Evolutionary conservation across 2,113 vertebrate genomes (phyloP), one percentile per base, ranked within the genome.

Genomic region (Amblyopsis rosae): DNA sequence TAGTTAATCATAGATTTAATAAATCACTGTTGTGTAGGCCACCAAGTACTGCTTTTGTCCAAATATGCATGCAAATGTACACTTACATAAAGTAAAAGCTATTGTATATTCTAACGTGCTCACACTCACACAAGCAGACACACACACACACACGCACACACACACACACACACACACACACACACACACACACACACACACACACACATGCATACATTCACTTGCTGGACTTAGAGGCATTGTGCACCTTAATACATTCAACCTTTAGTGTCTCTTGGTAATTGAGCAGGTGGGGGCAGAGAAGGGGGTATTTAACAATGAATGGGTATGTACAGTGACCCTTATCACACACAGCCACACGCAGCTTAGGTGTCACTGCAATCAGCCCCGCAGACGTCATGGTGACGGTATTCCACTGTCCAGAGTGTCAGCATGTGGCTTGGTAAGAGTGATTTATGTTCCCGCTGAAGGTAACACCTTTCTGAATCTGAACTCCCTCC

Each of bases 281-380:
- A 80, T 76, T 33, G 69, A 74, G 69, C 54, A 35, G 16, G 58
- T 65, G 72, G 67, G 54, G 19, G 66, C 58, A 54, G 65, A 73
- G 69, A 71, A 51, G 63, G 70, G 71, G 73, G 59, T 60, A 55
- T 59, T 62, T 49, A 89, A 89, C 81, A 88, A 82, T 50, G 74
- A 81, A 19, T 60, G 1, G 4, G 58, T 76, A 79, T 72, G 63
- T 59, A 65, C 67, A 68, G 49, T 66, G 75, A 84, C 70, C 84
- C 82, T 92, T 92, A 92, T 92, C 91, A 81, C 48, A 64, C 61
- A 32, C 15, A 81, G 83, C 80, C 90, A 91, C 72, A 76, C 78
- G 71, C 69, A 46, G 16, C 1, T 4, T 10, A n/a, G 13, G 59
- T 70, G 58, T 16, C 35, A 12, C 59, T 7, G 3, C 33, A 26